phyloP scores from a whole-genome alignment of 2,113 vertebrate species.

The Phoxinus phoxinus region DNA sequence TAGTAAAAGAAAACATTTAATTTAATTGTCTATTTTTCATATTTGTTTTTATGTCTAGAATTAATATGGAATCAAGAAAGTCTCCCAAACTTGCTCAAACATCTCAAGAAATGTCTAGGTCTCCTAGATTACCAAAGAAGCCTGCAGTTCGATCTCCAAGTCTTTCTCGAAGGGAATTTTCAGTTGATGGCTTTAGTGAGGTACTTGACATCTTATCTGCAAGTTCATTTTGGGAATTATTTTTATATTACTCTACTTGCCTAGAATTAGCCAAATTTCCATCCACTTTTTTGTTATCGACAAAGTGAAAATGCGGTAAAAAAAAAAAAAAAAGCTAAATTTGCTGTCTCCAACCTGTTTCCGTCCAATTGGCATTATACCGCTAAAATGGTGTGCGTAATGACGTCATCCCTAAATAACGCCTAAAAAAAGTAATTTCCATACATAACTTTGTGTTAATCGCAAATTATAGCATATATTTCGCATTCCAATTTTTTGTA shows the following conservation, averaged over 20 bases:
- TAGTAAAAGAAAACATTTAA: neutral
- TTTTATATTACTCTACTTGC: neutral
- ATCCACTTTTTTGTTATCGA: too few species aligned
- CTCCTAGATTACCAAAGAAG: constrained; percentile 92
- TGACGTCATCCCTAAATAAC: too few species aligned
- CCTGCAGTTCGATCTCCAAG: constrained; percentile 91
- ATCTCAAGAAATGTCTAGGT: constrained; percentile 91
- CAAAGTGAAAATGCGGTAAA: too few species aligned
- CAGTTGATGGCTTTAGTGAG: constrained; percentile 95
- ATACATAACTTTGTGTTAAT: too few species aligned
- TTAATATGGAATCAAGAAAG: constrained; percentile 95
- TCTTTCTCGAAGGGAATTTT: constrained; percentile 91
- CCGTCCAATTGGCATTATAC: too few species aligned
- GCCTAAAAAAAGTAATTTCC: too few species aligned
- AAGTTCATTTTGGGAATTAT: neutral
- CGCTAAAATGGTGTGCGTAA: too few species aligned
- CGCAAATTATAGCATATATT: too few species aligned
- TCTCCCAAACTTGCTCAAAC: constrained; percentile 92
- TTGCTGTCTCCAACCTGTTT: too few species aligned
- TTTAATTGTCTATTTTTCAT: neutral
- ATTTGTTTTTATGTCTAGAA: constrained; percentile 72
- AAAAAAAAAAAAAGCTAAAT: too few species aligned
- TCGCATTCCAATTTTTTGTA: too few species aligned
- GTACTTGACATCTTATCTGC: constrained; percentile 67
- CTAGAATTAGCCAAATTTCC: neutral